Evolutionary conservation across 2,888 invertebrate species (phyloP), one percentile per base, ranked within the genome.

Genomic region (Eilema caniola): DNA sequence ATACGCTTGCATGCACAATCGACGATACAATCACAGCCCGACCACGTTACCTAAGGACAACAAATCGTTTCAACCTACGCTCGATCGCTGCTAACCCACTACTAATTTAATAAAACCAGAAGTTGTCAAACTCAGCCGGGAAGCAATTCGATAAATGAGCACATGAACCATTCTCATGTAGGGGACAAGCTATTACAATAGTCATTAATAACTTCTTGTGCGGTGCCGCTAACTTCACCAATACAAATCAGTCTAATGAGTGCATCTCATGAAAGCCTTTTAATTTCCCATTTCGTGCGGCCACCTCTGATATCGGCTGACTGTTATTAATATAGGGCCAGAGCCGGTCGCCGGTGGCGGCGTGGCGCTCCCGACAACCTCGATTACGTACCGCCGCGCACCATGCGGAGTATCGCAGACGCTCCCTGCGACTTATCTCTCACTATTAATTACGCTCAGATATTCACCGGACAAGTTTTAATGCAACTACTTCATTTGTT

Each of bases 401-500:
- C 88, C 88, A 83, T 82, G 84, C 85, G 82, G 83, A 88, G 88
- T 90, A 92, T 90, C 90, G 88, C 90, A 81, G 88, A 83, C 89
- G 88, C 89, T 89, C 92, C 88, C 88, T 84, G 85, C 88, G 82
- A 92, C 92, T 93, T 95, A 95, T 95, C 95, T 90, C 86, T 82
- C 85, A 89, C 94, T 95, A 95, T 95, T 95, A 94, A 95, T 95
- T 95, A 95, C 90, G 87, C 87, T 85, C 87, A 90, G 94, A 93
- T 94, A 94, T 92, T 91, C 91, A 88, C 88, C 84, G 89, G 95
- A 93, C 94, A 93, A 93, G 93, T 94, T 94, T 93, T 94, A 95
- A 95, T 94, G 94, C 95, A 92, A 95, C 93, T 91, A 93, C 95
- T 95, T 95, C 95, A 95, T 95, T 94, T 93, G 93, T 92, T 90